Percentiles rank a stretch among this genome's conserved stretches.
These are phyloP conservation scores for Danio aesculapii DNA, from an alignment of 2,797 vertebrate genomes.

Conservation along the genomic window DNA sequence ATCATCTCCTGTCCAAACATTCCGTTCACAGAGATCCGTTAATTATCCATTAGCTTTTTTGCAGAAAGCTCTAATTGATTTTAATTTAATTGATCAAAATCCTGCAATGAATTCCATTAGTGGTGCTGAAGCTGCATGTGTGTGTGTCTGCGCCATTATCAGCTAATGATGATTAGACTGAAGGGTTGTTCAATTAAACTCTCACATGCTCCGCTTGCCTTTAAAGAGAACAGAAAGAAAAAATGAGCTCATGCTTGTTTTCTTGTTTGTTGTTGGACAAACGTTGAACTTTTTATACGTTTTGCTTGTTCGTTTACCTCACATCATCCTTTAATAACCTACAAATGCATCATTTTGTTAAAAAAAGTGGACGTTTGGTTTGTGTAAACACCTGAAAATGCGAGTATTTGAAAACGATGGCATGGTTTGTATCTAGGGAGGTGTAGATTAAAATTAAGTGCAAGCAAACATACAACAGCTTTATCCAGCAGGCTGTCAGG, in stretches of 20 bases:
- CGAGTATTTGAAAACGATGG: too few relatives aligned
- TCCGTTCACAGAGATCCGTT: conserved; percentile 60
- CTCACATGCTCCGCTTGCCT: conserved; percentile 49
- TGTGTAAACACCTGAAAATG: too few relatives aligned
- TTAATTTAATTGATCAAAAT: conserved; percentile 74
- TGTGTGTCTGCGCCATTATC: conserved; percentile 66
- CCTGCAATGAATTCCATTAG: conserved; percentile 73
- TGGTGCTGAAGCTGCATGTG: conserved; percentile 59
- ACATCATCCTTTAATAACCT: too few relatives aligned
- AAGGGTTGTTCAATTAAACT: conserved; percentile 60
- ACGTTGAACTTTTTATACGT: too few relatives aligned
- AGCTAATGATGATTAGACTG: conserved; percentile 72
- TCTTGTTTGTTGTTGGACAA: not conserved
- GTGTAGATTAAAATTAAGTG: too few relatives aligned
- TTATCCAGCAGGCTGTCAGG: too few relatives aligned
- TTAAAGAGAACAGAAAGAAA: conserved; percentile 31
- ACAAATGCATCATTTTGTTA: too few relatives aligned
- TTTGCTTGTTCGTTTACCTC: too few relatives aligned
- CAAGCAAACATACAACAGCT: too few relatives aligned
- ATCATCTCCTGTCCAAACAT: not conserved
- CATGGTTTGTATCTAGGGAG: too few relatives aligned
- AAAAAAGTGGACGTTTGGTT: too few relatives aligned
- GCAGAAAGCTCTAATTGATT: conserved; percentile 72
- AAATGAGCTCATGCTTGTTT: not conserved
- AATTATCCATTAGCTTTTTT: conserved; percentile 68